phyloP scores from a whole-genome alignment of 2,888 invertebrate genomes.

The Heliconius charithonia region DNA sequence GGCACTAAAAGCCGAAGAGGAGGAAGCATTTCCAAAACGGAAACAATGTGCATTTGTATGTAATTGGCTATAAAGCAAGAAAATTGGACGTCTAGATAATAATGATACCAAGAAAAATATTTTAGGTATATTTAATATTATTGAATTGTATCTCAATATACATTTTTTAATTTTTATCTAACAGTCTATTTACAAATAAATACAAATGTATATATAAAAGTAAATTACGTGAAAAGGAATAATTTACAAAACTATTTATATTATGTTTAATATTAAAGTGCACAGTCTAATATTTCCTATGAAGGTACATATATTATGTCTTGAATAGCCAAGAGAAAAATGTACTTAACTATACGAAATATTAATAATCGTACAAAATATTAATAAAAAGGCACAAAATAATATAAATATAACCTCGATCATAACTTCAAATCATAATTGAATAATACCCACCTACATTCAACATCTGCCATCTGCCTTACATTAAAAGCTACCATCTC shows the following conservation, averaged over 20 bases:
- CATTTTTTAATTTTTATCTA: too few relatives aligned
- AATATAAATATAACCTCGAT: background rate
- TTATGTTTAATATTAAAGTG: too few relatives aligned
- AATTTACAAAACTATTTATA: background rate
- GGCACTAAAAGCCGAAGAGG: slow-evolving; percentile 34
- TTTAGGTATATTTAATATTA: too few relatives aligned
- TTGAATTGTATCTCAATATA: too few relatives aligned
- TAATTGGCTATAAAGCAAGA: slow-evolving; percentile 68
- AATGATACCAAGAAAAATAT: slow-evolving; percentile 3
- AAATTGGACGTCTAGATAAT: slow-evolving; percentile 50
- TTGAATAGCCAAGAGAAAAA: too few relatives aligned
- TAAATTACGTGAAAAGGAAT: background rate
- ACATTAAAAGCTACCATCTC: slow-evolving; percentile 28
- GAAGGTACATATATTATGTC: too few relatives aligned
- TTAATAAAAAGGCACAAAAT: too few relatives aligned
- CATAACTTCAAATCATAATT: background rate
- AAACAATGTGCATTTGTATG: slow-evolving; percentile 49
- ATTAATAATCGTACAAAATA: background rate
- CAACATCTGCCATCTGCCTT: slow-evolving; percentile 15
- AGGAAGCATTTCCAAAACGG: slow-evolving; percentile 37
- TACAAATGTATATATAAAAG: background rate
- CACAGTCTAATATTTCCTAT: too few relatives aligned
- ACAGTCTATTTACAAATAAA: background rate
- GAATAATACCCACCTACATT: background rate
- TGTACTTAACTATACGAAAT: too few relatives aligned